Conservation (phyloP, 2,113 vertebrate genomes). For the Cephalopterus ornatus region DNA sequence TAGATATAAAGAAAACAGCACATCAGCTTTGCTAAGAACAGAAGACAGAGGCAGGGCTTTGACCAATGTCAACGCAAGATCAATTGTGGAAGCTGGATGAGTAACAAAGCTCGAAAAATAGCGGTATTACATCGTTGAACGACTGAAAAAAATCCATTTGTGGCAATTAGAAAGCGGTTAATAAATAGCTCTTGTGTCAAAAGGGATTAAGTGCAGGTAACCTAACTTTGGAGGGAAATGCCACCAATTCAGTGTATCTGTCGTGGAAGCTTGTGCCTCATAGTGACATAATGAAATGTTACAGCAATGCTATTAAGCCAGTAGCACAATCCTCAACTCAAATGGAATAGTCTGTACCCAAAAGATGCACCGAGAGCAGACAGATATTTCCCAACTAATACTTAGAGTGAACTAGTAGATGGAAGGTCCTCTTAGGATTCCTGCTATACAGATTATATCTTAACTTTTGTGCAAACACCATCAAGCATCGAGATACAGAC, state of each 20-base stretch:
- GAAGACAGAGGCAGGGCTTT: background rate
- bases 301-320: background rate
- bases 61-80: background rate
- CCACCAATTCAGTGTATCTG: background rate
- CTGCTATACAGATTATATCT: background rate
- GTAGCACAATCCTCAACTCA: background rate
- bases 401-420: background rate
- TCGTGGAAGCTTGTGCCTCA: background rate
- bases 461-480: background rate
- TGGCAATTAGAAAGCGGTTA: background rate
- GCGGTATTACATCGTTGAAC: background rate
- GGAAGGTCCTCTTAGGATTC: background rate
- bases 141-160: background rate
- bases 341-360: background rate
- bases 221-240: background rate
- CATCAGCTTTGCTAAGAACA: background rate
- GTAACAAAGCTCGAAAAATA: background rate
- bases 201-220: background rate
- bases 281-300: background rate
- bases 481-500: accelerated
- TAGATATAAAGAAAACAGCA: background rate
- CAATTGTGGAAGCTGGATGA: background rate
- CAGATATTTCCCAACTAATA: background rate
- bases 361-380: background rate
- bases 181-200: background rate